Percentiles rank a stretch among this genome's conserved stretches.
Conservation (phyloP, 2,888 invertebrate genomes). For the Hydrotaea diabolus region DNA sequence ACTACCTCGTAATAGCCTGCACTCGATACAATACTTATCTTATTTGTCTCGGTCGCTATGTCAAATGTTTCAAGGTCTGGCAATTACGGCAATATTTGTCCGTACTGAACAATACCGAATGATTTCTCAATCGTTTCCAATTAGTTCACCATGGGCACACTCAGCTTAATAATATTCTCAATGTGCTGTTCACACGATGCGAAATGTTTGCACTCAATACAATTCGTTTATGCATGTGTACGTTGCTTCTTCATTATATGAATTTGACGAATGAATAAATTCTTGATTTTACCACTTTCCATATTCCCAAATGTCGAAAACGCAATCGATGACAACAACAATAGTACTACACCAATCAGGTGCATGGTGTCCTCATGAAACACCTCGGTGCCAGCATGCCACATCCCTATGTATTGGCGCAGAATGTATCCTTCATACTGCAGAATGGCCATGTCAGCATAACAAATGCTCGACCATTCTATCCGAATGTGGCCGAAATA, state of each 20-base stretch:
- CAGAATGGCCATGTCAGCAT: conserved; percentile 89
- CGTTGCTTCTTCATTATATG: not conserved
- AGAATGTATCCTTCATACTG: conserved; percentile 87
- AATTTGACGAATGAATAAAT: conserved; percentile 5
- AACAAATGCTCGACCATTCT: conserved; percentile 87
- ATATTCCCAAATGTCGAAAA: not conserved
- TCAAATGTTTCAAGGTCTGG: too few relatives aligned
- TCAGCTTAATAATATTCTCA: too few relatives aligned
- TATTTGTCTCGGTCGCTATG: too few relatives aligned
- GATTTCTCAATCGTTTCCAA: too few relatives aligned
- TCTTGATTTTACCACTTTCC: not conserved
- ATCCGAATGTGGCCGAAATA: conserved; percentile 90
- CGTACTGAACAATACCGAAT: too few relatives aligned
- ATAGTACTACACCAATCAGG: conserved; percentile 69
- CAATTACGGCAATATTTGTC: too few relatives aligned
- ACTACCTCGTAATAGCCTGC: too few relatives aligned
- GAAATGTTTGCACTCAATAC: conserved; percentile 45
- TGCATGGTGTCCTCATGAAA: conserved; percentile 83
- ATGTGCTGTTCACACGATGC: not conserved
- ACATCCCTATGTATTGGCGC: conserved; percentile 84
- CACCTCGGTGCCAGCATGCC: conserved; percentile 84
- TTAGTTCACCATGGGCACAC: too few relatives aligned
- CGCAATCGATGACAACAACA: not conserved
- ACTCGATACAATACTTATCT: too few relatives aligned
- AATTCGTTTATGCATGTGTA: not conserved